These are phyloP conservation scores for Pemphredon lugubris DNA, from an alignment of 2,888 invertebrate genomes.

Conservation along the genomic window DNA sequence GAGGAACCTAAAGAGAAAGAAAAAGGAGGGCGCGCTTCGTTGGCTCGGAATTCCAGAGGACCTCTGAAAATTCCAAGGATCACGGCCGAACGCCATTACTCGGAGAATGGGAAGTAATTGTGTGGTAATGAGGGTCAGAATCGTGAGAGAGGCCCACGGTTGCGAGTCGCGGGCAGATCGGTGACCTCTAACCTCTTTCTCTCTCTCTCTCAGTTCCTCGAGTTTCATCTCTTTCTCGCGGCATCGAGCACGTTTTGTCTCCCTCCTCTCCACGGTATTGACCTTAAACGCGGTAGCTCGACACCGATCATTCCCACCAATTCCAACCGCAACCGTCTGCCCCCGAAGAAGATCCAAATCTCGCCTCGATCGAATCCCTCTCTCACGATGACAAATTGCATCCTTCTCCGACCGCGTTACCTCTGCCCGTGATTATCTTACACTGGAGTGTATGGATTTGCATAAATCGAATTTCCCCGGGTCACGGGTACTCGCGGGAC, in stretches of 20 bases:
- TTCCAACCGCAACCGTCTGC: no score
- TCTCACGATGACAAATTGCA: constrained; percentile 24
- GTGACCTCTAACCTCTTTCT: constrained; percentile 24
- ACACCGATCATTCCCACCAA: constrained; percentile 24
- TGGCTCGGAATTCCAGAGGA: constrained; percentile 15
- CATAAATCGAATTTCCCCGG: constrained; percentile 8
- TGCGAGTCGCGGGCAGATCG: constrained; percentile 36
- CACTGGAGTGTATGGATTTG: constrained; percentile 4
- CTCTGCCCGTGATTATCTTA: neutral
- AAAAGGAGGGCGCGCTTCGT: constrained; percentile 31
- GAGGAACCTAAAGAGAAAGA: neutral
- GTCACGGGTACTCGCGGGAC: no score
- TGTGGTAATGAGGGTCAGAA: constrained; percentile 53
- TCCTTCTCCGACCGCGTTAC: neutral
- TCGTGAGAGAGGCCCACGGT: constrained; percentile 47
- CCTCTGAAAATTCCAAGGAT: constrained; percentile 31
- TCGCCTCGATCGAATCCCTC: neutral
- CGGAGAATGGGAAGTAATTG: constrained; percentile 56
- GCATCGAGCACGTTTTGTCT: neutral
- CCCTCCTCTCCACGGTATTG: constrained; percentile 20
- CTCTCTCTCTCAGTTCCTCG: neutral
- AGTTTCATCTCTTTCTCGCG: constrained; percentile 4
- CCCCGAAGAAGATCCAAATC: constrained; percentile 1
- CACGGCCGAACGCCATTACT: constrained; percentile 31
- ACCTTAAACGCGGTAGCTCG: constrained; percentile 37